Percentiles rank a stretch among this genome's conserved stretches.
These are phyloP conservation scores for Myrmecophaga tridactyla DNA, from an alignment of 2,113 vertebrate genomes.

Conservation along the genomic window DNA sequence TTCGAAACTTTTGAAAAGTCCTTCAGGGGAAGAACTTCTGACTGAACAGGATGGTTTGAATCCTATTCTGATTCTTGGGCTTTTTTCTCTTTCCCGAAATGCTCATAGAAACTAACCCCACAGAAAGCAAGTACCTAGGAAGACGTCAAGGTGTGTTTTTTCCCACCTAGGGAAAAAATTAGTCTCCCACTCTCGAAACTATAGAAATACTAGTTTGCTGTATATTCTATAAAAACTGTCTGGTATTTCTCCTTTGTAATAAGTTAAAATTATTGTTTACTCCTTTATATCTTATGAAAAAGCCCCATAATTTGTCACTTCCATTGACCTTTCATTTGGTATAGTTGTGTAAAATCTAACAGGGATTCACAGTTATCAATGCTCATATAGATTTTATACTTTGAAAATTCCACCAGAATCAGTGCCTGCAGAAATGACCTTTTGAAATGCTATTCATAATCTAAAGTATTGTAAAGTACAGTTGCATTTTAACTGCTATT, in stretches of 20 bases:
- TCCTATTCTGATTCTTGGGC: background rate
- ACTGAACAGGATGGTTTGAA: background rate
- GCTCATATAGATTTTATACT: background rate
- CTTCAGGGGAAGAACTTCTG: background rate
- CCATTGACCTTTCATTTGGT: background rate
- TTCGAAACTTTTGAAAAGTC: background rate
- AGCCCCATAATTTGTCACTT: background rate
- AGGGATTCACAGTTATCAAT: background rate
- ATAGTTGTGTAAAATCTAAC: background rate
- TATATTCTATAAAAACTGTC: background rate
- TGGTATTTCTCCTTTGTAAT: slow-evolving; percentile 20
- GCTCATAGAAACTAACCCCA: background rate
- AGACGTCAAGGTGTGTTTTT: background rate
- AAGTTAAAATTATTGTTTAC: background rate
- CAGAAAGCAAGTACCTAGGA: background rate
- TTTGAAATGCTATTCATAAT: background rate
- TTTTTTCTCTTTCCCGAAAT: background rate
- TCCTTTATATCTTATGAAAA: background rate
- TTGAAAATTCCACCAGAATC: slow-evolving; percentile 1
- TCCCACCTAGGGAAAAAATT: background rate
- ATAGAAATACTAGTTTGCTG: background rate
- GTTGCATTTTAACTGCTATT: slow-evolving; percentile 19
- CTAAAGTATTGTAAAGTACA: background rate
- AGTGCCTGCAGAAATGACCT: background rate
- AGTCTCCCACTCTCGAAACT: background rate